Percentiles rank a stretch among this genome's conserved stretches.
phyloP scores from a whole-genome alignment of 2,113 vertebrate genomes.

The Bolborhynchus lineola region DNA sequence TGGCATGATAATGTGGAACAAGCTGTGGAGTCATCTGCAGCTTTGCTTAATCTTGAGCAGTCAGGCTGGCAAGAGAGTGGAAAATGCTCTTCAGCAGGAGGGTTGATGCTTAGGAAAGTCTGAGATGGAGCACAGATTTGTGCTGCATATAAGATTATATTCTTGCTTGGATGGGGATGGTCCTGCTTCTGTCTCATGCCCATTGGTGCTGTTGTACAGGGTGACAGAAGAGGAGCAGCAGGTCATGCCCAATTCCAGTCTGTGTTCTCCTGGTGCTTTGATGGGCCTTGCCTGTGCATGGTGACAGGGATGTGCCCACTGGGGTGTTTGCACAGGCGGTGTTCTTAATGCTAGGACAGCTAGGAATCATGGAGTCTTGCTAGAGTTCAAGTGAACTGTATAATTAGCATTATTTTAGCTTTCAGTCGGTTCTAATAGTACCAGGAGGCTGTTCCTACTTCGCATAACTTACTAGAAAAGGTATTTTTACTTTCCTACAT shows the following conservation, averaged over 20 bases:
- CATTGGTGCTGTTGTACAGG: fast-evolving
- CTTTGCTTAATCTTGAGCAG: slow-evolving; percentile 6
- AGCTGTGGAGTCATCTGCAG: neutral
- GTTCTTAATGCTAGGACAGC: neutral
- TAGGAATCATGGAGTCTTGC: neutral
- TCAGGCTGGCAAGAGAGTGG: neutral
- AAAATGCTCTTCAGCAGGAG: neutral
- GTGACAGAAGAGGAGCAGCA: neutral
- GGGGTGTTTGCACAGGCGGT: fast-evolving
- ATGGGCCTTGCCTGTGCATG: fast-evolving
- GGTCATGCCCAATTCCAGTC: neutral
- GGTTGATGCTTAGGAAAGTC: neutral
- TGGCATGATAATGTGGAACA: neutral
- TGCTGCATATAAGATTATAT: neutral
- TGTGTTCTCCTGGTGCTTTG: neutral
- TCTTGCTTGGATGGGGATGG: fast-evolving
- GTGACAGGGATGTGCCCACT: fast-evolving
- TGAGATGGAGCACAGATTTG: neutral
- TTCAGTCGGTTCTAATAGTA: neutral
- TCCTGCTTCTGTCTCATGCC: neutral
- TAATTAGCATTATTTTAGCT: neutral
- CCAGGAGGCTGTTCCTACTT: neutral
- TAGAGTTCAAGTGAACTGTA: neutral
- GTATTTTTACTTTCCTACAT: neutral
- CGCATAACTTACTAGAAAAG: neutral